Evolutionary conservation across 1,140 invertebrate species (phyloP).

Genomic region (Platorchestia sp.): DNA sequence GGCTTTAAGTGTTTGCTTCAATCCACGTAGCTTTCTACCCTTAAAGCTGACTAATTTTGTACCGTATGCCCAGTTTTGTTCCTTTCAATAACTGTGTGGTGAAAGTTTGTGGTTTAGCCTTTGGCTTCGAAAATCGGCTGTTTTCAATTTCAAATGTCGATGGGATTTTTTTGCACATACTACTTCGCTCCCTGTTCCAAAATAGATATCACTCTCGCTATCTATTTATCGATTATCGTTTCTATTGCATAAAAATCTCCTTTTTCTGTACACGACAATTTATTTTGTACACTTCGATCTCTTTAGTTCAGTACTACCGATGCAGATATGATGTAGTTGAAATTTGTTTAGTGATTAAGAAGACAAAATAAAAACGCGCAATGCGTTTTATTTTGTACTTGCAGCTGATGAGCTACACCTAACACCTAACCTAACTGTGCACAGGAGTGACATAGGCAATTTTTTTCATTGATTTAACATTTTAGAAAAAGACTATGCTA

Average conservation of each 20-base stretch:
- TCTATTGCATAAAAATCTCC: not conserved
- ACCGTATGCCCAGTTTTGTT: not conserved
- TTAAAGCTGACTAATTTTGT: not conserved
- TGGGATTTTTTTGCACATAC: not conserved
- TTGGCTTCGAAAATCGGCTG: not conserved
- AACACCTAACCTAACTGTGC: no score
- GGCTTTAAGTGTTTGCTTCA: not conserved
- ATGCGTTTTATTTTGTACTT: no score
- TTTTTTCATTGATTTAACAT: no score
- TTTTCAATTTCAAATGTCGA: not conserved
- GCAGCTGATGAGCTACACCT: no score
- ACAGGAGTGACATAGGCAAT: no score
- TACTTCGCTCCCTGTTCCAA: not conserved
- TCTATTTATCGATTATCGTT: not conserved
- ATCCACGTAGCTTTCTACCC: not conserved
- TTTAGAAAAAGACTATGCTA: no score
- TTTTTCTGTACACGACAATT: not conserved
- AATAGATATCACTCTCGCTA: not conserved
- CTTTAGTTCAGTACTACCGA: not conserved
- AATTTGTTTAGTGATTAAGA: not conserved
- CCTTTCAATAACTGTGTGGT: not conserved
- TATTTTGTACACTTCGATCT: not conserved
- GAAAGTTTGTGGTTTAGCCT: not conserved
- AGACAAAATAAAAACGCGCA: no score
- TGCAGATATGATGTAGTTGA: not conserved